Evolutionary conservation across 2,113 vertebrate genomes (phyloP), one percentile per base, ranked within the genome.

Genomic region (Callaeas wilsoni): DNA sequence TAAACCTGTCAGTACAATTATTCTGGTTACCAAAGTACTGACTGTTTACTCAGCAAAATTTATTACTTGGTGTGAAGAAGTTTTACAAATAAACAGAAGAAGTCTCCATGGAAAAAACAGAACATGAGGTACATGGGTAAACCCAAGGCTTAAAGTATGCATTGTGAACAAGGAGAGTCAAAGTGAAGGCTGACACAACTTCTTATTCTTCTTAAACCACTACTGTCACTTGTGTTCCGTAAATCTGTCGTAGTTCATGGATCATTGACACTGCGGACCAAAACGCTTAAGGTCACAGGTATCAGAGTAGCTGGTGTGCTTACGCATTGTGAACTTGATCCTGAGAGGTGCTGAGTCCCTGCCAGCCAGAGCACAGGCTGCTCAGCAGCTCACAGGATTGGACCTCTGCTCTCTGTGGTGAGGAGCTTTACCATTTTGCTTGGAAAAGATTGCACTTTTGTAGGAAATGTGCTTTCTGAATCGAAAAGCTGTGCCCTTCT

Each of bases 221-320:
- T 44, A 6, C 75, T 87, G 70, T 86, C 76, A 50, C 74, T 57
- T 90, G 73, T 79, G 65, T 89, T 87, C 55, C 20, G 6, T 95
- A 93, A 91, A 95, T 91, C 83, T 87, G 44, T 64, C 83, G 84
- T 81, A 78, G 52, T 90, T 89, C 53, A 77, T 89, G 77, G 63
- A 94, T 91, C 91, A 89, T 63, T 94, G 96, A 79, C 69, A 83
- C 41, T 17, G 13, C 50, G 80, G 74, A 89, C 84, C 80, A 87
- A 94, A 93, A 84, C 9, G 0, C 56, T 93, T 93, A 82, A 95
- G 89, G 92, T 91, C 21, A 0, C 62, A 63, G 62, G 25, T 65
- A 89, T 89, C 62, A 69, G 65, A 81, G 64, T 79, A 91, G 62
- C 30, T 92, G 75, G 17, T 52, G 59, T 56, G 52, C 22, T 76